phyloP scores from a whole-genome alignment of 2,888 invertebrate genomes.

The Dryomyza anilis region DNA sequence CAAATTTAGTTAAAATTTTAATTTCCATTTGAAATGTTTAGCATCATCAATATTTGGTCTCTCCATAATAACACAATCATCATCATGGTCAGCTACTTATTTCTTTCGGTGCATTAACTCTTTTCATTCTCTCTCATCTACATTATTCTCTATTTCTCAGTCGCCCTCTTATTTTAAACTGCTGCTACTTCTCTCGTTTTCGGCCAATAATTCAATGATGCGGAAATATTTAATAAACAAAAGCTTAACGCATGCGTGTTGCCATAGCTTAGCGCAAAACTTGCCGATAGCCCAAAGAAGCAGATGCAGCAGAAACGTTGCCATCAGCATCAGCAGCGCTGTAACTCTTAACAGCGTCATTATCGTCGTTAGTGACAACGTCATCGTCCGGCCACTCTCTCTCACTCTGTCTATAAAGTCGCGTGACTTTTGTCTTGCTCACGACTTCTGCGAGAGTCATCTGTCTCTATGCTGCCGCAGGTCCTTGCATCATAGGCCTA shows the following conservation, averaged over 20 bases:
- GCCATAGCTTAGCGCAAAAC: slow-evolving; percentile 2
- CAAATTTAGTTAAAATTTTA: background rate
- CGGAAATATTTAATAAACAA: slow-evolving; percentile 42
- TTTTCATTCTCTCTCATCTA: background rate
- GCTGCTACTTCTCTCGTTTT: background rate
- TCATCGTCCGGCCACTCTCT: too few species aligned
- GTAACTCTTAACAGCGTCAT: background rate
- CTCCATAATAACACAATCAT: too few species aligned
- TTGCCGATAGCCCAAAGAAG: background rate
- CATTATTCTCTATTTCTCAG: background rate
- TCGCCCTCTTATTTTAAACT: background rate
- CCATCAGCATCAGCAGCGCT: background rate
- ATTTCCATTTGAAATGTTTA: background rate
- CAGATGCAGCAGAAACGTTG: background rate
- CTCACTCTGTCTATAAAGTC: slow-evolving; percentile 31
- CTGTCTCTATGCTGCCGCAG: background rate
- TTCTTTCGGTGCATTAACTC: background rate
- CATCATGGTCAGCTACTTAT: background rate
- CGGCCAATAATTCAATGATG: slow-evolving; percentile 34
- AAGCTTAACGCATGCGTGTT: slow-evolving; percentile 19
- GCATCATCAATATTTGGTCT: too few species aligned
- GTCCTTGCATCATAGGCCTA: background rate
- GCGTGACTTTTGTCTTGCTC: slow-evolving; percentile 27
- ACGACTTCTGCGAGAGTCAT: background rate
- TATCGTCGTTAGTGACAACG: slow-evolving; percentile 7